Base-by-base conservation (phyloP, 1,140 invertebrate genomes). In the Diachasmimorpha longicaudata region DNA sequence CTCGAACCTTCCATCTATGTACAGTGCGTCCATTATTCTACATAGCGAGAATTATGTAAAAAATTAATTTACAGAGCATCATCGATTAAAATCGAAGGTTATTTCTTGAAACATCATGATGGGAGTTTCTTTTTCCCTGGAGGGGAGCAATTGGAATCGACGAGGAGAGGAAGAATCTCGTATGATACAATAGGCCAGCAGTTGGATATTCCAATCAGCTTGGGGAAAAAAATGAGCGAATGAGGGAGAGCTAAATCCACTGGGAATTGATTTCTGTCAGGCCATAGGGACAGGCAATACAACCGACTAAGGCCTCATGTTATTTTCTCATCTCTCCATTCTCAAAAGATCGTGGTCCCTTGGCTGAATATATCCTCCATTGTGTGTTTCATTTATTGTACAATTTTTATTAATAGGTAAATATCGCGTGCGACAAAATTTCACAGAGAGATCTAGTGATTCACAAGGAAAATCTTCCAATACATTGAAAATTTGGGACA, bases 291-390 rank as follows among this genome's bases (percentile, higher is more conserved):
- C 58, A 25, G 58, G 58, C 58, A 11, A 63, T 25, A 63, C 58
- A 63, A 63, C 58, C 23, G 58, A 31, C 58, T 63, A 63, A 63
- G 58, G 58, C 58, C 58, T 63, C 58, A 58, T 25, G 19, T 63
- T 19, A 63, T 52, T 52, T 58, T 63, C 39, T 42, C 39, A 13
- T 11, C 13, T 63, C 23, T 63, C 58, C 19, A 63, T 63, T 31
- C 58, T 63, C 58, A 63, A 63, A 58, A 11, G 21, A 63, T 63
- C 58, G 58, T 63, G 58, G 58, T 63, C 58, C 58, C 58, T 25
- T 25, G 58, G 58, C 58, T 25, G 0, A 55, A 55, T 31, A n/a
- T 58, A 16, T 63, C 58, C 58, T 63, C 58, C 52, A 58, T 58
- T 63, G 1, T 63, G 5, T 21, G 19, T 55, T 31, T 31, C n/a